phyloP scores from a whole-genome alignment of 2,888 invertebrate genomes.

The Aleiodes testaceus region DNA sequence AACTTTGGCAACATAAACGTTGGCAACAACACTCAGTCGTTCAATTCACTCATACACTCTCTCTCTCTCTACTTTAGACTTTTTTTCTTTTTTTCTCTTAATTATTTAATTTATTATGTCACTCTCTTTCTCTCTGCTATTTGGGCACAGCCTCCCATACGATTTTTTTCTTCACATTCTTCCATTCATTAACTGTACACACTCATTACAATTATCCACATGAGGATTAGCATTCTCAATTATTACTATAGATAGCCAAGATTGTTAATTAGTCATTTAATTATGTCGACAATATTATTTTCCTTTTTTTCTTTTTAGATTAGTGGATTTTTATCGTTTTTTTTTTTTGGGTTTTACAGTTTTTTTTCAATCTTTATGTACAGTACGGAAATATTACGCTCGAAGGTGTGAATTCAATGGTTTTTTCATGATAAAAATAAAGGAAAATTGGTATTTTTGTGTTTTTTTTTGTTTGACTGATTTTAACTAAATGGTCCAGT shows the following conservation, averaged over 20 bases:
- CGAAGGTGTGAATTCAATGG: neutral
- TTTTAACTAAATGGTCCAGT: constrained; percentile 23
- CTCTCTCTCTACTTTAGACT: too few species aligned
- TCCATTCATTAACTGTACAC: constrained; percentile 41
- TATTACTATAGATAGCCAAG: neutral
- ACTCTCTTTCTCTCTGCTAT: constrained; percentile 43
- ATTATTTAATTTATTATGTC: constrained; percentile 47
- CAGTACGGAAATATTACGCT: constrained; percentile 24
- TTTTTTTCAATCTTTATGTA: constrained; percentile 23
- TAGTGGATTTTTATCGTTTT: neutral
- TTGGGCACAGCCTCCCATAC: constrained; percentile 21
- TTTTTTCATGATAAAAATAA: constrained; percentile 1
- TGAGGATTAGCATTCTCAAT: neutral
- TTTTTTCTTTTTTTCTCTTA: constrained; percentile 32
- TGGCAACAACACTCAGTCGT: constrained; percentile 65
- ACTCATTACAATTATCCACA: constrained; percentile 15
- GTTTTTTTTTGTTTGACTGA: constrained; percentile 1
- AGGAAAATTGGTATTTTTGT: neutral
- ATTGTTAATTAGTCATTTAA: constrained; percentile 6
- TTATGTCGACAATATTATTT: constrained; percentile 17
- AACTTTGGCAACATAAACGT: constrained; percentile 70
- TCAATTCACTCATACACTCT: constrained; percentile 42
- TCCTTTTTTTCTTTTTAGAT: constrained; percentile 37
- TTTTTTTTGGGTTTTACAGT: neutral
- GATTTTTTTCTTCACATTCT: constrained; percentile 44